Base-by-base conservation (phyloP, 2,888 invertebrate genomes). In the Sylvicola cinctus region DNA sequence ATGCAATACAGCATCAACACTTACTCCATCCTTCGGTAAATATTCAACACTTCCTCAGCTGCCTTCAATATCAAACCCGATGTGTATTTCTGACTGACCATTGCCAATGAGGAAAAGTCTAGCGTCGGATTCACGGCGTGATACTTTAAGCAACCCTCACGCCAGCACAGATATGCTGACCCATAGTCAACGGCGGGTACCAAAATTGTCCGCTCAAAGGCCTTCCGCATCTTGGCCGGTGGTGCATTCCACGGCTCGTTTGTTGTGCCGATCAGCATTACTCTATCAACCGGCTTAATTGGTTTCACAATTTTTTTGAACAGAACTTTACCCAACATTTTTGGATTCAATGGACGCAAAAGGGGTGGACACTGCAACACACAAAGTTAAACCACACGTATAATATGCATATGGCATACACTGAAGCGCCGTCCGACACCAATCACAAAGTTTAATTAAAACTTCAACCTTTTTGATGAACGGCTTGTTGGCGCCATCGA, bases 401-500 rank as follows among this genome's bases (percentile, higher is more conserved):
- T n/a, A n/a, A n/a, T n/a, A n/a, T n/a, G n/a, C n/a, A n/a, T n/a
- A n/a, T n/a, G n/a, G n/a, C n/a, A n/a, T n/a, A n/a, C n/a, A n/a
- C n/a, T n/a, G n/a, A n/a, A n/a, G n/a, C n/a, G 26, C 11, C 11
- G 11, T 25, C 11, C 26, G 26, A 25, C 10, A 8, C 11, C 11
- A n/a, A 14, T 6, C 4, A 14, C 5, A 7, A 4, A 7, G 4
- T n/a, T 15, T 38, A 31, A 20, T 20, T 31, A 6, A 10, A 11
- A 11, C 3, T 2, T 55, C 51, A 4, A 58, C 54, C 44, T 59
- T 62, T 39, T 61, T 63, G 47, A 57, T 63, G 48, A 70, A 72
- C 40, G 70, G 59, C 33, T 61, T 58, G 42, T 67, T 66, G 0
- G 60, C 64, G 31, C 60, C 55, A 36, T 65, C 62, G 32, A 74